phyloP scores from a whole-genome alignment of 2,113 vertebrate genomes.

The Petroica traversi region DNA sequence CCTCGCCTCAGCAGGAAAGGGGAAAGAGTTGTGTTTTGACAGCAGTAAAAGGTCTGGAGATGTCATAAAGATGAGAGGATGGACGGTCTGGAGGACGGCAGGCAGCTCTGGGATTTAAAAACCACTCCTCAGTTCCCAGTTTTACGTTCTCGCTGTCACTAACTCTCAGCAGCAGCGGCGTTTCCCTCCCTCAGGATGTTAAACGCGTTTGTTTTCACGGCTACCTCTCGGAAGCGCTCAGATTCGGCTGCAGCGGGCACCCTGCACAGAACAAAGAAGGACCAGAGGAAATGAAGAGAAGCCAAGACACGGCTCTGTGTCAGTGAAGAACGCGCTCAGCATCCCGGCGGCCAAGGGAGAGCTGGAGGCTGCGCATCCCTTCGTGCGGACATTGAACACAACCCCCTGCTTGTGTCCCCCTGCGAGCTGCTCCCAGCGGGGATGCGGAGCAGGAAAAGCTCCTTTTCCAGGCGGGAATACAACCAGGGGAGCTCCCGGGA shows the following conservation, averaged over 20 bases:
- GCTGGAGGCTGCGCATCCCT: background rate
- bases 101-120: background rate
- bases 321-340: rapidly evolving
- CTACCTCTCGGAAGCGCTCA: background rate
- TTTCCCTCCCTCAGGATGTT: background rate
- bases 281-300: background rate
- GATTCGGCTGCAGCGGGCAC: background rate
- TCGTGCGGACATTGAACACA: rapidly evolving
- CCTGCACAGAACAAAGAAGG: background rate
- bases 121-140: background rate
- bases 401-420: rapidly evolving
- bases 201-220: background rate
- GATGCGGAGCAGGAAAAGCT: rapidly evolving
- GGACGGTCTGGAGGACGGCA: background rate
- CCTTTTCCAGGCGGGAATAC: rapidly evolving
- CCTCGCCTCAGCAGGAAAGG: background rate
- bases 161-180: background rate
- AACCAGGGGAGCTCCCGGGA: background rate
- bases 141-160: background rate
- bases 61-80: background rate
- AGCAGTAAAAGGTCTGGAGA: background rate
- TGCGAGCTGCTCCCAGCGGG: rapidly evolving
- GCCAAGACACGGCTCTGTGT: rapidly evolving
- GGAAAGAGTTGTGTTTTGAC: background rate
- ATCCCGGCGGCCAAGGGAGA: background rate